Conservation (phyloP, 2,797 vertebrate genomes). For the Ceryle rudis region DNA sequence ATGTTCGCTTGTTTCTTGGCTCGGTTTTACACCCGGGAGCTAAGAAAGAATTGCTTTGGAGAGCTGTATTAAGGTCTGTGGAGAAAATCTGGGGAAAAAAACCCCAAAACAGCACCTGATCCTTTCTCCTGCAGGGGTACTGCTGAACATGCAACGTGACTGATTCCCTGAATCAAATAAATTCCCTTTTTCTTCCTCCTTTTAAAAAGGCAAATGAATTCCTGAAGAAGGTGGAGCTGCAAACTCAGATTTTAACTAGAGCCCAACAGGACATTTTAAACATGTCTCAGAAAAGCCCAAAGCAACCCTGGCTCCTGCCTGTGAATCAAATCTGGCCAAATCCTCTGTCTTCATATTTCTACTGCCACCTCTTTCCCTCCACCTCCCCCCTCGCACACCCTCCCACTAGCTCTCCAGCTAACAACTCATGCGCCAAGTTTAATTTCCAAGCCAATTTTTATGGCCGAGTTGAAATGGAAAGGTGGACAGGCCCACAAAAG, state of each 20-base stretch:
- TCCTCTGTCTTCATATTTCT: not conserved
- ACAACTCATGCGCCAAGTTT: not conserved
- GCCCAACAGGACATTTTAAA: not conserved
- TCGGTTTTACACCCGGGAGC: not conserved
- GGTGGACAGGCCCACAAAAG: not conserved
- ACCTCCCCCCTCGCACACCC: not conserved
- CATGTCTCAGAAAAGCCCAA: not conserved
- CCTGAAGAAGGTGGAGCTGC: not conserved
- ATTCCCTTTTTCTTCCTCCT: not conserved
- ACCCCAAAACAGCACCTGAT: not conserved
- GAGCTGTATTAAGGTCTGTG: not conserved
- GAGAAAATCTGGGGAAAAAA: not conserved
- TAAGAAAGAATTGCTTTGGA: not conserved
- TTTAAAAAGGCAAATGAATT: not conserved
- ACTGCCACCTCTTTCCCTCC: not conserved
- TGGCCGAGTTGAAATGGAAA: conserved; percentile 28
- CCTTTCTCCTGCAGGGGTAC: not conserved
- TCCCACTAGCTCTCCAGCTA: not conserved
- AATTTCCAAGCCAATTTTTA: conserved; percentile 32
- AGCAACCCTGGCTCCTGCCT: not conserved
- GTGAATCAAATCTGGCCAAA: not conserved
- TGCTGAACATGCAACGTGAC: not conserved
- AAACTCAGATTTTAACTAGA: not conserved
- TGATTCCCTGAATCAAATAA: not conserved
- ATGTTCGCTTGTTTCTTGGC: conserved; percentile 1